Evolutionary conservation across 2,113 vertebrate species (phyloP), one percentile per base, ranked within the genome.

Genomic region (Macheiramphus alcinus): DNA sequence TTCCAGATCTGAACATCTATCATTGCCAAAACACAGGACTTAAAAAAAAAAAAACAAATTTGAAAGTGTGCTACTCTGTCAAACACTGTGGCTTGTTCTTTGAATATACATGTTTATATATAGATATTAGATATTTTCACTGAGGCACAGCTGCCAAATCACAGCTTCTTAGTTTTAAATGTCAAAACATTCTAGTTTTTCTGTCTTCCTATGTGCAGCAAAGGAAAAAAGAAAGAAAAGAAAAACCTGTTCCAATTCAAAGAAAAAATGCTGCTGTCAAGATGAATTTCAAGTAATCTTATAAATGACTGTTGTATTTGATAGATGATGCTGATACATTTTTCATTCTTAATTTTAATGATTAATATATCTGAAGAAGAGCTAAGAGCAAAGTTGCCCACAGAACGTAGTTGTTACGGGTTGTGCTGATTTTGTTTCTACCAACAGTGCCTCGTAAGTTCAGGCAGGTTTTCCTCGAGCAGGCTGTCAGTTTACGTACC

Each of bases 141-240:
- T 67, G 81, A 92, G 58, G 90, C 50, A 67, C 13, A 80, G 93
- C 79, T 96, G 94, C 90, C 94, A 97, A 94, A 96, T 96, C 90
- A 94, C 71, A 88, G 62, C 88, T 85, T 68, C 86, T 81, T 90
- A 86, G 83, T 94, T 95, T 93, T 42, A 96, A 71, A 84, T 90
- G 88, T 97, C 96, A 96, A 97, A 97, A 96, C 72, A 91, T 50
- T 62, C 89, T 70, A 86, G 80, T 38, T 96, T 89, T 91, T 91
- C 73, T 86, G 52, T 29, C 72, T 91, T 70, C 36, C 68, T 79
- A 18, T 53, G n/a, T 38, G 79, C 62, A 91, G 61, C 78, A 90
- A 90, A 45, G 47, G 42, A 20, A 67, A 67, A 76, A 71, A 75
- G 23, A 56, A 72, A 56, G 7, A 65, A 88, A 71, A 71, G 25